Conservation (phyloP, 2,888 invertebrate genomes). For the Xylota sylvarum region DNA sequence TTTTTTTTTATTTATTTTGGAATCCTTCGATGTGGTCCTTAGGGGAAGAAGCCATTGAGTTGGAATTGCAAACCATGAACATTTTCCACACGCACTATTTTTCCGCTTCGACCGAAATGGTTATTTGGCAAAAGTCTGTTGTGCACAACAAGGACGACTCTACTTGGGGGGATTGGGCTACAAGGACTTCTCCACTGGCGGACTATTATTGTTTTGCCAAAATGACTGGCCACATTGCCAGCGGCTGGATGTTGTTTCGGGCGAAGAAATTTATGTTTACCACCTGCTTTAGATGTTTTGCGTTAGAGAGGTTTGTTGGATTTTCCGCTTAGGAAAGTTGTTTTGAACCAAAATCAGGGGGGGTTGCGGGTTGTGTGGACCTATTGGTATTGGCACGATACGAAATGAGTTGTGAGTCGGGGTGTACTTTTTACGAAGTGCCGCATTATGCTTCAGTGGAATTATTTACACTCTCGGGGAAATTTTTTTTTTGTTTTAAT, state of each 20-base stretch:
- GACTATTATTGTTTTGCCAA: conserved; percentile 58
- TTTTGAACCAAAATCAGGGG: not conserved
- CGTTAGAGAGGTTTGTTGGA: not conserved
- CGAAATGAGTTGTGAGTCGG: conserved; percentile 32
- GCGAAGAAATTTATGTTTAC: conserved; percentile 60
- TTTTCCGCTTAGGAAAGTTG: conserved; percentile 34
- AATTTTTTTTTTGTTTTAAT: conserved; percentile 31
- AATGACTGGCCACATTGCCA: conserved; percentile 46
- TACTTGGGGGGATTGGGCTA: too few species aligned
- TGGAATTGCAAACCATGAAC: conserved; percentile 53
- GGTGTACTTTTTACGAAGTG: not conserved
- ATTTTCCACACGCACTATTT: conserved; percentile 71
- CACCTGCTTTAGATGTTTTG: conserved; percentile 67
- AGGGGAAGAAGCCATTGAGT: conserved; percentile 17
- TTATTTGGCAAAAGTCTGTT: conserved; percentile 44
- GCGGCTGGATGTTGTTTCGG: conserved; percentile 27
- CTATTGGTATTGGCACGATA: conserved; percentile 13
- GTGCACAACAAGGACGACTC: conserved; percentile 14
- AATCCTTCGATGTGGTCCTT: not conserved
- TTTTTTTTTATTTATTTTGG: not conserved
- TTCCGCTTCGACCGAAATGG: conserved; percentile 54
- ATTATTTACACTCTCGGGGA: not conserved
- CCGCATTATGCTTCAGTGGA: conserved; percentile 4
- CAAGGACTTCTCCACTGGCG: conserved; percentile 2
- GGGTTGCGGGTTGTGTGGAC: not conserved